Percentiles rank a stretch among this genome's conserved stretches.
phyloP scores from a whole-genome alignment of 2,888 invertebrate species.

The Aphodius granarius region DNA sequence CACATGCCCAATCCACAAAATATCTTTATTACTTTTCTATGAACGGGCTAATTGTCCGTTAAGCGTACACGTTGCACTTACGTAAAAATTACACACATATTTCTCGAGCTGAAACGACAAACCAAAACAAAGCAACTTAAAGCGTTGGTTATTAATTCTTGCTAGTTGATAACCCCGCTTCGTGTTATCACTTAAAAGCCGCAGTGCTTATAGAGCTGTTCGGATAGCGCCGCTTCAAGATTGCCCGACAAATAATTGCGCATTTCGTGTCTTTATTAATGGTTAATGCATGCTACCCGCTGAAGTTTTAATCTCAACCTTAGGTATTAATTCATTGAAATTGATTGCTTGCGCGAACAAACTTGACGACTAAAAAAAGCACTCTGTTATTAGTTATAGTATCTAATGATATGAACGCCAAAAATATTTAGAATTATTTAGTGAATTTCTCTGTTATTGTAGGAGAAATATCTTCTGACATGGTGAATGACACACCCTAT shows the following conservation, averaged over 20 bases:
- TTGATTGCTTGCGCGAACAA: not conserved
- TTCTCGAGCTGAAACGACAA: too few relatives aligned
- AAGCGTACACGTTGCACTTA: not conserved
- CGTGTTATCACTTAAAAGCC: not conserved
- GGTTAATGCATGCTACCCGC: not conserved
- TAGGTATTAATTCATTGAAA: not conserved
- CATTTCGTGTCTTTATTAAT: not conserved
- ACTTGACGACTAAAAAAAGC: too few relatives aligned
- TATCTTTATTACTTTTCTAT: conserved; percentile 2
- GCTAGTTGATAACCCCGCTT: not conserved
- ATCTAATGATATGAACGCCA: too few relatives aligned
- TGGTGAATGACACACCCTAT: not conserved
- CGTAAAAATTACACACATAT: not conserved
- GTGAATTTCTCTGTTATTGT: not conserved
- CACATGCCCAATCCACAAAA: not conserved
- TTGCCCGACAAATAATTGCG: not conserved
- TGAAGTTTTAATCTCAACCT: not conserved
- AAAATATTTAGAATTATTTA: too few relatives aligned
- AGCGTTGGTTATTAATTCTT: not conserved
- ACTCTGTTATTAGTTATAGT: too few relatives aligned
- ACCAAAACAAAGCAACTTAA: not conserved
- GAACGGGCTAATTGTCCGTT: not conserved
- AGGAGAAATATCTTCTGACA: not conserved
- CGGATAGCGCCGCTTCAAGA: not conserved
- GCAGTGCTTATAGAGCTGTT: not conserved